Conservation (phyloP, 1,140 invertebrate species). For the Drosophila sucinea region DNA sequence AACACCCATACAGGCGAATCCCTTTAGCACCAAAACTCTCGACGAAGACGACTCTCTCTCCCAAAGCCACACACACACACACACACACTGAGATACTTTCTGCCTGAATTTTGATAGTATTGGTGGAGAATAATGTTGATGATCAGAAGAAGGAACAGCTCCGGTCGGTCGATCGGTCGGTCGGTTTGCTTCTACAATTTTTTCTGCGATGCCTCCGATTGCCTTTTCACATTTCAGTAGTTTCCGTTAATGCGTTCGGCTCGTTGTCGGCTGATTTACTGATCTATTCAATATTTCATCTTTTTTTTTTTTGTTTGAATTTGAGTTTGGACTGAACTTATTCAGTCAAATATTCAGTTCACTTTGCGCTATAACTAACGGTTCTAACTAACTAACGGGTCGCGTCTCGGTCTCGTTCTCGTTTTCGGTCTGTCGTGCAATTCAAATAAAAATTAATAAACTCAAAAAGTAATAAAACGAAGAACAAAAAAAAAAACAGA, state of each 20-base stretch:
- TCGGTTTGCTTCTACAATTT: constrained; percentile 57
- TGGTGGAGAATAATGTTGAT: constrained; percentile 39
- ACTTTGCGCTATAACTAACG: constrained; percentile 29
- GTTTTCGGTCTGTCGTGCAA: neutral
- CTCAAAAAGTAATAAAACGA: neutral
- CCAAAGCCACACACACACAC: constrained; percentile 15
- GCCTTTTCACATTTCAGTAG: constrained; percentile 77
- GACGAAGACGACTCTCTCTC: constrained; percentile 43
- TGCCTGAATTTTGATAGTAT: constrained; percentile 23
- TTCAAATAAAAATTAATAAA: constrained; percentile 17
- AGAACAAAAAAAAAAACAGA: neutral
- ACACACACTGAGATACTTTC: constrained; percentile 36
- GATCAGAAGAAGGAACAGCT: constrained; percentile 61
- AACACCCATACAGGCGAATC: constrained; percentile 54
- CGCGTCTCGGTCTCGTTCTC: neutral
- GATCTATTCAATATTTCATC: constrained; percentile 23
- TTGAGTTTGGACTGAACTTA: neutral
- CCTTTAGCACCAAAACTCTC: constrained; percentile 23
- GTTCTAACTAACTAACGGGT: neutral
- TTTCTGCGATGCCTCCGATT: constrained; percentile 53
- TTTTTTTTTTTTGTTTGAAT: constrained; percentile 27
- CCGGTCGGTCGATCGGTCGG: constrained; percentile 35
- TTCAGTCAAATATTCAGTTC: constrained; percentile 13
- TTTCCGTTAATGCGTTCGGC: constrained; percentile 80
- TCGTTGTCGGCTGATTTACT: constrained; percentile 36